phyloP scores from a whole-genome alignment of 2,797 vertebrate genomes.

The Sebastes minor region DNA sequence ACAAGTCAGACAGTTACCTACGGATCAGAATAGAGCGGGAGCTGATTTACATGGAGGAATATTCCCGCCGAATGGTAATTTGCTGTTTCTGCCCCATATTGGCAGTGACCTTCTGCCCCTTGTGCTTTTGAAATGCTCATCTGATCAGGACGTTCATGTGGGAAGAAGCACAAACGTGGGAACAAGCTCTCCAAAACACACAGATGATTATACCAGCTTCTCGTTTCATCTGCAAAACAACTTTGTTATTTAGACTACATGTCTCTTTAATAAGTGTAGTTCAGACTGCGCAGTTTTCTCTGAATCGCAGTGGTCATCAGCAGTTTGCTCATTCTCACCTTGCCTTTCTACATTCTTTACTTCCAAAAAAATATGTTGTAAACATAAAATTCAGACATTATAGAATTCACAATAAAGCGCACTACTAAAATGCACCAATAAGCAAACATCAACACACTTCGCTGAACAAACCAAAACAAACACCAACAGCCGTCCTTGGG shows the following conservation, averaged over 20 bases:
- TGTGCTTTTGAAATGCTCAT: constrained; percentile 61
- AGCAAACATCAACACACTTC: constrained; percentile 43
- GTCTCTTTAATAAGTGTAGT: constrained; percentile 7
- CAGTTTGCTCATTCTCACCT: background rate
- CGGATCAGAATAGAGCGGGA: constrained; percentile 42
- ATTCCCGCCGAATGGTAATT: constrained; percentile 61
- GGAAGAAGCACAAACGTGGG: constrained; percentile 21
- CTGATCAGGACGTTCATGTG: constrained; percentile 42
- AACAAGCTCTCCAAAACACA: constrained; percentile 31
- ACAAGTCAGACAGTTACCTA: constrained; percentile 51
- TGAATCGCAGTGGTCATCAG: constrained; percentile 14
- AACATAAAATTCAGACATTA: background rate
- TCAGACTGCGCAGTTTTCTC: constrained; percentile 15
- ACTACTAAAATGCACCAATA: background rate
- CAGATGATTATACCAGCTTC: constrained; percentile 39
- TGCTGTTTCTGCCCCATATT: constrained; percentile 34
- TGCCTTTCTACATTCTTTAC: constrained; percentile 10
- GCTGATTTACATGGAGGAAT: constrained; percentile 56
- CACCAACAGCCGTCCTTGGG: constrained; percentile 55
- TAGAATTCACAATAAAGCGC: constrained; percentile 10
- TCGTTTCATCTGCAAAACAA: constrained; percentile 42
- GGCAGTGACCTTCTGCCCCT: constrained; percentile 27
- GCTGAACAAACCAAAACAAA: constrained; percentile 47
- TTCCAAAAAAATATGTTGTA: background rate
- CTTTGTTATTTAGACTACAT: background rate